Base-by-base conservation (phyloP, 2,113 vertebrate genomes). In the Muntiacus reevesi region DNA sequence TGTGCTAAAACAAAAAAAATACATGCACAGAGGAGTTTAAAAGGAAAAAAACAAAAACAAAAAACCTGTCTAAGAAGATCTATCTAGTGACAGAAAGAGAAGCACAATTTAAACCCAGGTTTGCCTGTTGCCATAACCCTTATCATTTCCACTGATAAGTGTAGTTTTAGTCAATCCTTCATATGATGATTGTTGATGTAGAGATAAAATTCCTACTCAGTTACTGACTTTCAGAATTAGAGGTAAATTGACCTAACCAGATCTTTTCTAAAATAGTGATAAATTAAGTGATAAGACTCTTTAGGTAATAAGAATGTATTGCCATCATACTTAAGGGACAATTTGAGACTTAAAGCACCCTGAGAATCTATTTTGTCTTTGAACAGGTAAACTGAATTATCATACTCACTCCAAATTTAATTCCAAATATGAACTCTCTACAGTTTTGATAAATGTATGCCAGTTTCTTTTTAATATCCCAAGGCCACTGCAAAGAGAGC, bases 261-360 rank as follows among this genome's bases (percentile, higher is more conserved):
- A 85, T 28, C 21, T 55, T n/a, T 76, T 50, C 17, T 92, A 43
- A 62, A 88, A 87, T 12, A 85, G 15, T 87, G 76, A 93, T 40
- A 60, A 27, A 43, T 91, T 67, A 71, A 71, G 19, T 40, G 67
- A 40, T 23, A 71, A 71, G 23, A 97, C 82, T 54, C 19, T 33
- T 89, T 93, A 91, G 28, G 71, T 90, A 91, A 7, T 16, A 64
- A 19, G 33, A 83, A 89, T 28, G 4, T 52, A 87, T 30, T 97
- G n/a, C 23, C 3, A 64, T 52, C 17, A 36, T 25, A 60, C 16
- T 54, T 82, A 64, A 82, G 47, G 6, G 45, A 55, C 74, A 91
- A 4, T 60, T 43, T 95, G 36, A 89, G 52, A 54, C 14, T 33
- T 85, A 84, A 59, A 54, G 27, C 8, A 78, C 43, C n/a, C 30